Evolutionary conservation across 2,113 vertebrate genomes (phyloP).

Genomic region (Ariopsis seemanni): DNA sequence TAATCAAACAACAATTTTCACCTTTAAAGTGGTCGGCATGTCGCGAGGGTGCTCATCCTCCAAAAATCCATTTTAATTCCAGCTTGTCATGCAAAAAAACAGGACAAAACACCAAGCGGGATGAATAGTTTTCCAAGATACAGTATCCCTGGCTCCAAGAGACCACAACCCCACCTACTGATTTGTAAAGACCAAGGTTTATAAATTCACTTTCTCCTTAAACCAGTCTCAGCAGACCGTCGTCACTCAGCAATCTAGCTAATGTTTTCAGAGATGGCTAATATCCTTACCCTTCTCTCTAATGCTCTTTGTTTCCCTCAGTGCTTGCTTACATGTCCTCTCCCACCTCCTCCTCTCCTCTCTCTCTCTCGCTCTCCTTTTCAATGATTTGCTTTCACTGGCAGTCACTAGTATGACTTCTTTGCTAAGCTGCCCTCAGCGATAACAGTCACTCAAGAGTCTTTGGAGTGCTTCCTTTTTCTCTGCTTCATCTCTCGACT

Average conservation of each 20-base stretch:
- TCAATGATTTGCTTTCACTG: conserved; percentile 12
- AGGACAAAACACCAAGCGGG: too few relatives aligned
- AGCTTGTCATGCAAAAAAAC: too few relatives aligned
- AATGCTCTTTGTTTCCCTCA: not conserved
- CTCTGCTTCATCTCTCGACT: not conserved
- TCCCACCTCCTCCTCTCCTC: not conserved
- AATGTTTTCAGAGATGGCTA: not conserved
- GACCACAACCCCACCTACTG: not conserved
- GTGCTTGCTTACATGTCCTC: not conserved
- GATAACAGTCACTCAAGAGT: conserved; percentile 33
- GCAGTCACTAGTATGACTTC: not conserved
- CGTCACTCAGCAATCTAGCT: conserved; percentile 2
- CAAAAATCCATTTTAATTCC: too few relatives aligned
- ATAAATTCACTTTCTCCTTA: not conserved
- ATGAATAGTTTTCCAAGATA: too few relatives aligned
- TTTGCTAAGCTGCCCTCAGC: conserved; percentile 30
- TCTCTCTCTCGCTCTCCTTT: conserved; percentile 11
- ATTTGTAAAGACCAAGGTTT: not conserved
- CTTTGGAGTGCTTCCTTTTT: not conserved
- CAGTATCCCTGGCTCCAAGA: not conserved
- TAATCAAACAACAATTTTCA: too few relatives aligned
- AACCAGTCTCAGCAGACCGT: conserved; percentile 19
- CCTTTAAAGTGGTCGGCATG: too few relatives aligned
- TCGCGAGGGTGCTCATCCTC: too few relatives aligned
- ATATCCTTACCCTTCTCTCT: conserved; percentile 8